Evolutionary conservation across 2,888 invertebrate genomes (phyloP).

Genomic region (Drosophila paracracens): DNA sequence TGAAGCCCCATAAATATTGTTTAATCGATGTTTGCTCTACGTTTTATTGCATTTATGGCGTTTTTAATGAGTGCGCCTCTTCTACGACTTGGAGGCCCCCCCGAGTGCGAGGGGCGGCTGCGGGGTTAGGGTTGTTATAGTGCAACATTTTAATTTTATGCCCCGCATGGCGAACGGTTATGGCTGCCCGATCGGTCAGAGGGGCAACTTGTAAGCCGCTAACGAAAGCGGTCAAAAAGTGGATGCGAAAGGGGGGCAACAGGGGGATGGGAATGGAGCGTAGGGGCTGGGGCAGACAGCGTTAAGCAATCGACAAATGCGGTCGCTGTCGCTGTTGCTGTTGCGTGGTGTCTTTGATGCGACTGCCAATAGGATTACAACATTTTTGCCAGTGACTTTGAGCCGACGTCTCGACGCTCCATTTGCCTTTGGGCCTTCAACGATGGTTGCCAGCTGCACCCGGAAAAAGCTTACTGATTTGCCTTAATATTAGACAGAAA

Average conservation of each 20-base stretch:
- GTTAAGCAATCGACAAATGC: slow-evolving; percentile 47
- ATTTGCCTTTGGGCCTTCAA: slow-evolving; percentile 30
- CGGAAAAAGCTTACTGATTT: background rate
- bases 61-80: slow-evolving; percentile 84
- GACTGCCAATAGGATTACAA: slow-evolving; percentile 71
- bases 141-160: slow-evolving; percentile 84
- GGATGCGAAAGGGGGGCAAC: background rate
- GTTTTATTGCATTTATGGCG: slow-evolving; percentile 85
- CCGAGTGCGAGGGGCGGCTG: background rate
- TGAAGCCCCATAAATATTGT: slow-evolving; percentile 85
- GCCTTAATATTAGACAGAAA: background rate
- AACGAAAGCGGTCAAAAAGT: slow-evolving; percentile 36
- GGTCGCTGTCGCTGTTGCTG: slow-evolving; percentile 30
- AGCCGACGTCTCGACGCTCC: slow-evolving; percentile 50
- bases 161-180: slow-evolving; percentile 50
- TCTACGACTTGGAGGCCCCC: slow-evolving; percentile 17
- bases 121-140: slow-evolving; percentile 27
- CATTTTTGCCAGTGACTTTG: slow-evolving; percentile 83
- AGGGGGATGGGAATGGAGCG: background rate
- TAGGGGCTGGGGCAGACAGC: background rate
- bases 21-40: slow-evolving; percentile 85
- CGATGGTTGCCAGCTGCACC: background rate
- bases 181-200: slow-evolving; percentile 42
- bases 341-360: background rate
- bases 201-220: slow-evolving; percentile 53